Evolutionary conservation across 2,113 vertebrate species (phyloP), one percentile per base, ranked within the genome.

Genomic region (Bos indicus): DNA sequence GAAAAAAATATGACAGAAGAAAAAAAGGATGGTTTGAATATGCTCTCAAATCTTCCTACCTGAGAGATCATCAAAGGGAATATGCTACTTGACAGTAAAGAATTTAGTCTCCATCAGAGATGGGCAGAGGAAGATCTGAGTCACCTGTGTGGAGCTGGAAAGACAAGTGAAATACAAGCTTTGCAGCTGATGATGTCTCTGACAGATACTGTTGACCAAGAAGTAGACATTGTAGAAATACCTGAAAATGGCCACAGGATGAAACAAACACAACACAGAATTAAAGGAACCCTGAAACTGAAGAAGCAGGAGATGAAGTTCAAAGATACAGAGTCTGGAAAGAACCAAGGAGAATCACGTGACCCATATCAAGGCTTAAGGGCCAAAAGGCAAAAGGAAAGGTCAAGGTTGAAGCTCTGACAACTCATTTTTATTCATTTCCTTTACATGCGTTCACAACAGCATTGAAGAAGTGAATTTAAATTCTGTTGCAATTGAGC

Each of bases 281-380:
- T 59, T 85, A 94, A 95, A 93, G 48, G 62, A 48, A 83, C 25
- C 46, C 43, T 64, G 71, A 95, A 94, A 88, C 25, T 26, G 40
- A 95, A 97, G 62, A 90, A 93, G 88, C 62, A 88, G 64, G 59
- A 95, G 93, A 90, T 95, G 78, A 89, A 93, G 78, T 88, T 92
- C 86, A 94, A 96, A 95, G 77, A 95, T 57, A 89, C 40, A 74
- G 7, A 17, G 67, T 25, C 90, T 92, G 71, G 56, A 96, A 90
- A 90, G 82, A 86, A 77, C 81, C 74, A 88, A 51, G 78, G 15
- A 51, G 80, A 95, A 52, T 60, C 91, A 97, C 1, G 3, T 94
- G 96, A 93, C 57, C 91, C 86, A 46, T 56, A 98, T 97, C 95
- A 96, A 97, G 97, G 62, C 43, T 28, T 64, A 94, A 96, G 93